phyloP scores from a whole-genome alignment of 2,113 vertebrate species.

The Cryptotis parvus region DNA sequence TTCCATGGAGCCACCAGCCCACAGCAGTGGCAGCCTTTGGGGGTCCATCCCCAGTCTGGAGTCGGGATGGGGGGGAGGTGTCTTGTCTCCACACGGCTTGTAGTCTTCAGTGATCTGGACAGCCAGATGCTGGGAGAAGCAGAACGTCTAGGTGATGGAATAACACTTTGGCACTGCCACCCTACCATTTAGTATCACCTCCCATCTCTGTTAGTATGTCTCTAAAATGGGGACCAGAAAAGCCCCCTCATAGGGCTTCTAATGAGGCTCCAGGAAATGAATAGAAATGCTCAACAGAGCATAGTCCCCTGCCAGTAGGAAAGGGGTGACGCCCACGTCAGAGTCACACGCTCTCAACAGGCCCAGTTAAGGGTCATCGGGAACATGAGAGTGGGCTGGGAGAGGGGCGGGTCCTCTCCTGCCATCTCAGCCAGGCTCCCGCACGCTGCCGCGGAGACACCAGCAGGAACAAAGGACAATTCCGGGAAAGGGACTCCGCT shows the following conservation, averaged over 20 bases:
- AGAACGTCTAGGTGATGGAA: not conserved
- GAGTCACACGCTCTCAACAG: not conserved
- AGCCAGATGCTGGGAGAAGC: not conserved
- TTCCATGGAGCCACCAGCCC: not conserved
- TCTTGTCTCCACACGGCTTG: not conserved
- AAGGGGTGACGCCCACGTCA: not conserved
- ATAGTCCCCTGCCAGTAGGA: not conserved
- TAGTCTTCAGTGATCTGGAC: not conserved
- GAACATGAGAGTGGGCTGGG: not conserved
- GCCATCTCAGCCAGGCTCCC: slow-evolving; percentile 6
- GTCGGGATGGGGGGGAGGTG: not conserved
- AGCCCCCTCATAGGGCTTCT: not conserved
- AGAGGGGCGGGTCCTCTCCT: not conserved
- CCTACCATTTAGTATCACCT: not conserved
- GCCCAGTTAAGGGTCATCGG: not conserved
- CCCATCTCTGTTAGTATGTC: slow-evolving; percentile 4
- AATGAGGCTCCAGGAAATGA: not conserved
- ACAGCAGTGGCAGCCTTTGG: not conserved
- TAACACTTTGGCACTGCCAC: not conserved
- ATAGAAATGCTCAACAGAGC: not conserved
- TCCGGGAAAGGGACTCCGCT: not conserved
- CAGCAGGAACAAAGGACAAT: slow-evolving; percentile 64
- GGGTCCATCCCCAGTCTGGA: too few species aligned
- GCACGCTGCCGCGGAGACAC: not conserved
- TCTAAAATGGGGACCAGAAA: not conserved